Percentiles rank a stretch among this genome's conserved stretches.
Evolutionary conservation across 2,113 vertebrate species (phyloP).

Genomic region (Nesogale talazaci): DNA sequence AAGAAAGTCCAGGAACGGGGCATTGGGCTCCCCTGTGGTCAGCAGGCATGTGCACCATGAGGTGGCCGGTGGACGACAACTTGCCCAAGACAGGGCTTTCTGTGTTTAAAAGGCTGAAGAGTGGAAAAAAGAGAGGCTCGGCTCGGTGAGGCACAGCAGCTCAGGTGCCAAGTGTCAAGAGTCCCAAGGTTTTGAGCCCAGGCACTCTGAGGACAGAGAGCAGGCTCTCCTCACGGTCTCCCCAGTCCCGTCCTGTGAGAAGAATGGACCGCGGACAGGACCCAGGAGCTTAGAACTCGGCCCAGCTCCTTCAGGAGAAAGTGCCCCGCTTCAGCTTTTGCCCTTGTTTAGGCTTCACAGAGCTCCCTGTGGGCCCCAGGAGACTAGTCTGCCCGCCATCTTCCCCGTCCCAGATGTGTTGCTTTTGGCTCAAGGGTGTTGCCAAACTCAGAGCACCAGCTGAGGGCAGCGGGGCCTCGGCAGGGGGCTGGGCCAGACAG

Average conservation of each 20-base stretch:
- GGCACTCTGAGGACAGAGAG: neutral
- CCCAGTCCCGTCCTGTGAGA: too few species aligned
- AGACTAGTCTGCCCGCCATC: neutral
- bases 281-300: neutral
- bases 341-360: conserved; percentile 22
- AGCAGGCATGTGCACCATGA: neutral
- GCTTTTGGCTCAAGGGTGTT: conserved; percentile 51
- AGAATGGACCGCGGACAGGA: neutral
- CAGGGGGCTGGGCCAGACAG: neutral
- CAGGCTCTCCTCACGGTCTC: neutral
- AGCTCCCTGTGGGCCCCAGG: neutral
- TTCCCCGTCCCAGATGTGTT: conserved; percentile 30
- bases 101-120: neutral
- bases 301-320: neutral
- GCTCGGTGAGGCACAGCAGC: neutral
- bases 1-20: neutral
- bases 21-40: neutral
- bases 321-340: neutral
- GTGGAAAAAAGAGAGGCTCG: conserved; percentile 18
- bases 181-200: neutral
- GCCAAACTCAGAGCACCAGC: conserved; percentile 29
- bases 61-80: neutral
- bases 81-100: neutral
- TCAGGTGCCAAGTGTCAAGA: neutral
- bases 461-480: neutral